Evolutionary conservation across 2,797 vertebrate species (phyloP).

Genomic region (Leptatherina wallacei): DNA sequence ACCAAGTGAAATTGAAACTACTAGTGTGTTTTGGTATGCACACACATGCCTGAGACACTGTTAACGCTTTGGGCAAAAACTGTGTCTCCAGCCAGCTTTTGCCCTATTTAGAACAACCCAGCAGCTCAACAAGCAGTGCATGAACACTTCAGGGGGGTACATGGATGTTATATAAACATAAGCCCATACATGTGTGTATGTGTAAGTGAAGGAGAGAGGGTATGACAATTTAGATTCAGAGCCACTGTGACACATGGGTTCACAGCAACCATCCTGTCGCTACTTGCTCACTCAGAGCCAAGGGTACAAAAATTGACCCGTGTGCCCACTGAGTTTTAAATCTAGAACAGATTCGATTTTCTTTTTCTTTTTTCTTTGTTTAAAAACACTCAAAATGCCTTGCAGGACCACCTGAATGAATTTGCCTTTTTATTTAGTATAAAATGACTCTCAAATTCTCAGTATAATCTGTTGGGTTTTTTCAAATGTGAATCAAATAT

Average conservation of each 20-base stretch:
- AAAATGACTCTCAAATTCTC: neutral
- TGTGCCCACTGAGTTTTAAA: neutral
- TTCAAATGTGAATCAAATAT: neutral
- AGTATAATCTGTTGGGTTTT: neutral
- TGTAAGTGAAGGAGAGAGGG: neutral
- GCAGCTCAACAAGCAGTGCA: conserved; percentile 54
- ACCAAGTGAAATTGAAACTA: conserved; percentile 5
- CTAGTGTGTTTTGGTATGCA: conserved; percentile 37
- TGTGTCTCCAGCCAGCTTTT: conserved; percentile 59
- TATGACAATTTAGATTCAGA: conserved; percentile 53
- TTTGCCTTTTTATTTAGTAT: neutral
- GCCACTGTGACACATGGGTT: conserved; percentile 71
- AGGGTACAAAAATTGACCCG: conserved; percentile 19
- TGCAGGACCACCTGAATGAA: neutral
- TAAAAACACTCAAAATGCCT: neutral
- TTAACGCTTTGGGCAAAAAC: conserved; percentile 51
- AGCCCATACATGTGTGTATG: conserved; percentile 14
- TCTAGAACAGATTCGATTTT: neutral
- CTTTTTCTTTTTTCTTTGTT: neutral
- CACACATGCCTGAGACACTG: conserved; percentile 41
- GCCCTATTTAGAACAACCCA: conserved; percentile 68
- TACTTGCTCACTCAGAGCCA: conserved; percentile 45
- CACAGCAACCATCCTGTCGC: conserved; percentile 68
- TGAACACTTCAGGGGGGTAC: conserved; percentile 68
- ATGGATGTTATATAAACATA: conserved; percentile 71